Percentiles rank a stretch among this genome's conserved stretches.
These are phyloP conservation scores for Pelecanus crispus DNA, from an alignment of 2,113 vertebrate species.

Conservation along the genomic window DNA sequence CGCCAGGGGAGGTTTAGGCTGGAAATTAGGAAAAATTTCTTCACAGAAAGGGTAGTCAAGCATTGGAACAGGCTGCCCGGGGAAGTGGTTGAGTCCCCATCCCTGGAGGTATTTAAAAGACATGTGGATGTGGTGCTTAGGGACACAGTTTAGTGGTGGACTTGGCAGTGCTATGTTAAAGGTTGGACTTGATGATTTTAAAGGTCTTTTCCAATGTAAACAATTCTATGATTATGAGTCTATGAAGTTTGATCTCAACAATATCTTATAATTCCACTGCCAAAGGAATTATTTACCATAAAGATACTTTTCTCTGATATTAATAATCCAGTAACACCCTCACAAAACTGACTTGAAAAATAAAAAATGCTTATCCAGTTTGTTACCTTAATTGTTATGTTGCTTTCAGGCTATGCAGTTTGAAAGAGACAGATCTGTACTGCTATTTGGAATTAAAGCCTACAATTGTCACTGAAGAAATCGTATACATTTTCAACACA, in stretches of 20 bases:
- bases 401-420: not conserved
- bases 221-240: too few species aligned
- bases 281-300: not conserved
- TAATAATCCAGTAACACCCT: not conserved
- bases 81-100: too few species aligned
- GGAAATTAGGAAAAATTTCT: too few species aligned
- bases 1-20: too few species aligned
- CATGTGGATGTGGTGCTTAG: too few species aligned
- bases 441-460: not conserved
- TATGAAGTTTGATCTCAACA: not conserved
- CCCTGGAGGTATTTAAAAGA: too few species aligned
- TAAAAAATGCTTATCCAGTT: not conserved
- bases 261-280: not conserved
- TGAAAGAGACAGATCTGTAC: not conserved
- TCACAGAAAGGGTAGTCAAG: too few species aligned
- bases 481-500: not conserved
- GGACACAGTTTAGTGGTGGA: too few species aligned
- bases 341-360: not conserved
- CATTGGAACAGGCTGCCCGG: too few species aligned
- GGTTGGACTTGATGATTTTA: too few species aligned
- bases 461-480: not conserved
- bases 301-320: not conserved
- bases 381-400: not conserved
- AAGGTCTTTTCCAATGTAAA: too few species aligned
- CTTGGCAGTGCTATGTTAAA: too few species aligned